Evolutionary conservation across 2,797 vertebrate genomes (phyloP), one percentile per base, ranked within the genome.

Genomic region (Botia kubotai): DNA sequence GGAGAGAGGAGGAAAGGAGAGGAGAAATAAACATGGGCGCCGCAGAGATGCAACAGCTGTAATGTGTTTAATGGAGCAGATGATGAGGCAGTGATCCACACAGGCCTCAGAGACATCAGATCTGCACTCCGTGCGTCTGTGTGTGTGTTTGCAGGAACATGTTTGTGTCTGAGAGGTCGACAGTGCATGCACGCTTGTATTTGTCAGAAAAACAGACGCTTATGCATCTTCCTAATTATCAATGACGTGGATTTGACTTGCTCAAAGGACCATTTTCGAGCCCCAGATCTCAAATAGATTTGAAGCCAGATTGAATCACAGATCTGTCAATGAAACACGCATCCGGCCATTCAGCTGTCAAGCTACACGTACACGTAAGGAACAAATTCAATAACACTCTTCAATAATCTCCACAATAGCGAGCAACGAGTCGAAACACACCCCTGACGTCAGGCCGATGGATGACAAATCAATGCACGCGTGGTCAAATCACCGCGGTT

Each of bases 21-120:
- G 10, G 39, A 60, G 39, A 60, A 73, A 80, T 29, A 79, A 53
- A 14, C 19, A 69, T n/a, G 36, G 52, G 57, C 5, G 3, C 50
- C 65, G 57, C 52, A 46, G 50, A 76, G 50, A 53, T 17, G 14
- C 36, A 72, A 36, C 72, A 50, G 26, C 75, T 78, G 19, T 72
- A 82, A 73, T 74, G 55, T 52, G 53, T 66, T 65, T 82, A 72
- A 73, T 82, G 65, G 53, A 82, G 75, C 75, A 66, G n/a, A 68
- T 82, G 75, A 77, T 17, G 63, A 68, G 52, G 65, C 72, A 72
- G 75, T 77, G 69, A 63, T 72, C 74, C 68, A 71, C 68, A 50
- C 17, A 7, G 74, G 57, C 43, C 69, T 53, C n/a, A 13, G 65
- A 68, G 75, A 73, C 29, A 36, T 69, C 71, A 78, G 68, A 21